Base-by-base conservation (phyloP, 2,888 invertebrate species). In the Himalopsyche kuldschensis region DNA sequence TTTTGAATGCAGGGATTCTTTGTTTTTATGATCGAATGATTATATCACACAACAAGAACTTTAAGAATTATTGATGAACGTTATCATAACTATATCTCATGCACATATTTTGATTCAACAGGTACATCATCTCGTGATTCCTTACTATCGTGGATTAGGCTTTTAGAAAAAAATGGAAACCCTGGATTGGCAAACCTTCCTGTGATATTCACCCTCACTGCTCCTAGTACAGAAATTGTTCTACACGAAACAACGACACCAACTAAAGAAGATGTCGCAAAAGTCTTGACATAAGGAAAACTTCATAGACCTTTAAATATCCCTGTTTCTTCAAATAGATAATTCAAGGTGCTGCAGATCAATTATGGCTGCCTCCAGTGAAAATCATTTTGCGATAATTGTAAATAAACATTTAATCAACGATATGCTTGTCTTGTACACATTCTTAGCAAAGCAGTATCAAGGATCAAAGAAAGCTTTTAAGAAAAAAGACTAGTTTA, bases 101-200 rank as follows among this genome's bases (percentile, higher is more conserved):
- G 1, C 75, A 27, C 17, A 41, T 78, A 15, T 32, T 24, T 78
- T 30, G 3, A 63, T 48, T 32, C 46, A 88, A 81, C 88, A 92
- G 98, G 98, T 79, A 95, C 96, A 11, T 96, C 97, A 20, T 95
- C 96, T 83, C 94, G 97, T 90, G 98, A 98, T 90, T 98, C 98
- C 0, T 90, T 99, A 8, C 90, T 98, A n/a, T 97, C 97, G 0
- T 99, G 96, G 98, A 94, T 98, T 88, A 93, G 97, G 80, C 92
- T 95, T 87, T 89, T 98, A 86, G 96, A 98, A 89, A 93, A 92
- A 83, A 91, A 94, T 88, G 94, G 93, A 0, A 97, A 97, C 90
- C 95, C 97, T 0, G 89, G 92, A 11, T 90, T 99, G 84, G 93
- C 93, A 79, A 91, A 92, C 85, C 93, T 97, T 87, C 96, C 97